Base-by-base conservation (phyloP, 1,140 invertebrate genomes). In the Plectrocnemia conspersa region DNA sequence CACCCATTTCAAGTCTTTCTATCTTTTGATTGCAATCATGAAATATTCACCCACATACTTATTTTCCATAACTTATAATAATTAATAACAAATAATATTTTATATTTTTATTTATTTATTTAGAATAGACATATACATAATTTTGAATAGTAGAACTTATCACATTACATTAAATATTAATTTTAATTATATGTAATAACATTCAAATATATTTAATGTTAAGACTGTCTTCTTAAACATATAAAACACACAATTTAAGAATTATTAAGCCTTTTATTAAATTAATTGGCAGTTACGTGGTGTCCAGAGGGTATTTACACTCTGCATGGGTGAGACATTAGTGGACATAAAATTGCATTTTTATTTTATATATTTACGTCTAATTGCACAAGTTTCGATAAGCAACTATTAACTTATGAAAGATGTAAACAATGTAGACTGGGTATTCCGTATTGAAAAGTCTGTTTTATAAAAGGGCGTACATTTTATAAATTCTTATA, bases 251-350 rank as follows among this genome's bases (percentile, higher is more conserved):
- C 45, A 55, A 22, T 25, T 23, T 46, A 48, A 54, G 19, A 46
- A 13, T 23, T 25, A 49, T 49, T 47, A 23, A 47, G 44, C 44
- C 44, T 32, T 47, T 38, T 9, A 49, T 19, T 25, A 55, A 16
- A 40, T 27, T 47, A 47, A 55, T 24, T 55, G 53, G 53, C 53
- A 55, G 53, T 55, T 42, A 48, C 48, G 32, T 29, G 22, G 18
- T 41, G 42, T 24, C 27, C 47, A 50, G 47, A 50, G 47, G n/a
- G n/a, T n/a, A n/a, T n/a, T n/a, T n/a, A n/a, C n/a, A n/a, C n/a
- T n/a, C n/a, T n/a, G n/a, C n/a, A n/a, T n/a, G n/a, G n/a, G n/a
- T n/a, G n/a, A n/a, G n/a, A n/a, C n/a, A n/a, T n/a, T n/a, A n/a
- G n/a, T n/a, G n/a, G n/a, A n/a, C n/a, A n/a, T n/a, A n/a, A n/a